These are phyloP conservation scores for Ashinkailepas kermadecensis DNA, from an alignment of 2,888 invertebrate genomes.

Conservation along the genomic window DNA sequence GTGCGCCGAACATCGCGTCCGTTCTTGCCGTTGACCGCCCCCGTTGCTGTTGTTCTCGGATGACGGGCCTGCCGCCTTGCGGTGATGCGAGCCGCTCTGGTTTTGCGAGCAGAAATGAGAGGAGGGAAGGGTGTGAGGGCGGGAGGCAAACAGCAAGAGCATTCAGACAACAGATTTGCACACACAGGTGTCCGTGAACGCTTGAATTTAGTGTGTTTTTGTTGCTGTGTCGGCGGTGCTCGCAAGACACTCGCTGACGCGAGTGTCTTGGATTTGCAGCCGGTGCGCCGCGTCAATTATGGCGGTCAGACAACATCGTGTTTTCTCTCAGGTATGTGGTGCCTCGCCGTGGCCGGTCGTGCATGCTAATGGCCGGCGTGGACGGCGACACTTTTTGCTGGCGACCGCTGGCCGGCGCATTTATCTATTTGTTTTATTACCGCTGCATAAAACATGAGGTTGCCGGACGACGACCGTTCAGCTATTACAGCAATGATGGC, in stretches of 20 bases:
- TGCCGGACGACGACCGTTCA: not conserved
- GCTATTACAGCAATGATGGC: not conserved
- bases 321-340: not conserved
- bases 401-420: not conserved
- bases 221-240: no score
- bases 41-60: no score
- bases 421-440: conserved; percentile 20
- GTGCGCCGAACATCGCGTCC: not conserved
- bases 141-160: no score
- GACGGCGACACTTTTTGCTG: conserved; percentile 14
- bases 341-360: not conserved
- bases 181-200: no score
- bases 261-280: not conserved
- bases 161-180: no score
- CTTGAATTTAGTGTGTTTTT: no score
- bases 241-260: no score
- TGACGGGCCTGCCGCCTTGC: no score
- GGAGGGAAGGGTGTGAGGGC: no score
- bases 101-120: no score
- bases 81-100: no score
- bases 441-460: conserved; percentile 9
- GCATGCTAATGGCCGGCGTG: conserved; percentile 11
- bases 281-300: not conserved
- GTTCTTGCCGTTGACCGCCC: not conserved
- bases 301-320: not conserved